Evolutionary conservation across 2,888 invertebrate genomes (phyloP).

Genomic region (Dilophus febrilis): DNA sequence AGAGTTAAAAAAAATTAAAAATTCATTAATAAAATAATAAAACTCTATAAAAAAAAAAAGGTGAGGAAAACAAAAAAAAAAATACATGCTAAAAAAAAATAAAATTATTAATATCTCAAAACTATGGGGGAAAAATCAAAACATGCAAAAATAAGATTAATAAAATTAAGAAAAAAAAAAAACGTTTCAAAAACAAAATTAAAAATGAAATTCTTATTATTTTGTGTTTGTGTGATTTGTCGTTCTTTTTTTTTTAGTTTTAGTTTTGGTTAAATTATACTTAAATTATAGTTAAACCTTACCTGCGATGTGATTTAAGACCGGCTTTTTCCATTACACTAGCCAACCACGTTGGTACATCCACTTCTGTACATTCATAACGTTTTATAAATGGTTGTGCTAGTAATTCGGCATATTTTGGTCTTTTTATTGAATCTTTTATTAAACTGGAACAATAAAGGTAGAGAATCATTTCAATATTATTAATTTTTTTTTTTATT

Average conservation of each 20-base stretch:
- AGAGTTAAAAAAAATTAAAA: too few relatives aligned
- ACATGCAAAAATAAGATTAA: too few relatives aligned
- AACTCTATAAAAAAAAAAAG: neutral
- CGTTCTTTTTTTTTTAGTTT: too few relatives aligned
- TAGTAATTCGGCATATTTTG: conserved; percentile 83
- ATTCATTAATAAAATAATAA: neutral
- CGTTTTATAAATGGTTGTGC: conserved; percentile 75
- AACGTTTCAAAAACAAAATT: too few relatives aligned
- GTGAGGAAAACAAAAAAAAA: neutral
- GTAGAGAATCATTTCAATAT: neutral
- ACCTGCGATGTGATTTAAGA: conserved; percentile 26
- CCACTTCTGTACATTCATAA: conserved; percentile 50
- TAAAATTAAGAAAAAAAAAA: too few relatives aligned
- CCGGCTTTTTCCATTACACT: conserved; percentile 37
- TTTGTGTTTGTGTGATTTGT: too few relatives aligned
- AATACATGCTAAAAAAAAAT: neutral
- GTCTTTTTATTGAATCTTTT: conserved; percentile 83
- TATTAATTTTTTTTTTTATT: neutral
- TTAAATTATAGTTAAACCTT: too few relatives aligned
- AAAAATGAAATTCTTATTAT: too few relatives aligned
- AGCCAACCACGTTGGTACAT: conserved; percentile 74
- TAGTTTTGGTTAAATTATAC: too few relatives aligned
- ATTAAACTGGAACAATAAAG: conserved; percentile 45
- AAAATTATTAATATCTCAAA: neutral
- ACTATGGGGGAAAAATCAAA: too few relatives aligned